phyloP scores from a whole-genome alignment of 1,140 invertebrate species.

The Adelges cooleyi region DNA sequence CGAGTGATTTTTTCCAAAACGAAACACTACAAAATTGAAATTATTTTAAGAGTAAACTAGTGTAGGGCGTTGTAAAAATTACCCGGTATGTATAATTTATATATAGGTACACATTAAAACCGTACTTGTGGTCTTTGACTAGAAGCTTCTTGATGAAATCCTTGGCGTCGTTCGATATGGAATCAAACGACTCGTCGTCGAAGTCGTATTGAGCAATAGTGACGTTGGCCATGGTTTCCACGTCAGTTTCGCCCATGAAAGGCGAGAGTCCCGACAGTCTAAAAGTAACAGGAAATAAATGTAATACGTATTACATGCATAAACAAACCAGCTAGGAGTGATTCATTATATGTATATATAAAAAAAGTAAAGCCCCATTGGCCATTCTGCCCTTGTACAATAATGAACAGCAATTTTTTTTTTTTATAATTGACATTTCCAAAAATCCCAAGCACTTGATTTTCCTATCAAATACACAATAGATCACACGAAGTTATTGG shows the following conservation, averaged over 20 bases:
- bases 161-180: constrained; percentile 82
- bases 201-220: constrained; percentile 91
- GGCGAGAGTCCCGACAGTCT: constrained; percentile 94
- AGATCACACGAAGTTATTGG: too few species aligned
- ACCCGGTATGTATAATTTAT: neutral
- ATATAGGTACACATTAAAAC: constrained; percentile 30
- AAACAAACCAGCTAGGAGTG: neutral
- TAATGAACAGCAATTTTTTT: too few species aligned
- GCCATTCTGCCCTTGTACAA: too few species aligned
- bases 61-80: too few species aligned
- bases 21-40: too few species aligned
- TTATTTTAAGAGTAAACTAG: neutral
- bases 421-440: too few species aligned
- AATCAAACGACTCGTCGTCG: constrained; percentile 84
- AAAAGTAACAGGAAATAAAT: constrained; percentile 32
- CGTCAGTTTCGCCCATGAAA: constrained; percentile 94
- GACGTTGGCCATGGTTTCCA: constrained; percentile 95
- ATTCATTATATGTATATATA: too few species aligned
- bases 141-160: constrained; percentile 83
- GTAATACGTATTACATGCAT: too few species aligned
- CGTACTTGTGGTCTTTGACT: constrained; percentile 83
- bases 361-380: too few species aligned
- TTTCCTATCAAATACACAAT: too few species aligned
- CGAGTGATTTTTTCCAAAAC: too few species aligned
- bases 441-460: too few species aligned